Evolutionary conservation across 2,888 invertebrate genomes (phyloP).

Genomic region (Pollenia labialis): DNA sequence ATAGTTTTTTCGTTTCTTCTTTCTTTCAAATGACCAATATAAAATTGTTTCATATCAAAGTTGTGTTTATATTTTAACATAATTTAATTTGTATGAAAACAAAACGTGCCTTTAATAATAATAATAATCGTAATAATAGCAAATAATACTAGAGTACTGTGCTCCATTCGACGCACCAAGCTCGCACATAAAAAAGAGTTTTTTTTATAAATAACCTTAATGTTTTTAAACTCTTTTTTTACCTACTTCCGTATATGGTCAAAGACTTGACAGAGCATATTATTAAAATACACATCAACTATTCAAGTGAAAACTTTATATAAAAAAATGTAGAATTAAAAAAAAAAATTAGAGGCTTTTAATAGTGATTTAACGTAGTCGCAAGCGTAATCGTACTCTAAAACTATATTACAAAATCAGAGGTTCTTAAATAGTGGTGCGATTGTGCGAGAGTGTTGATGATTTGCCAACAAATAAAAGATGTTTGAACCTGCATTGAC

Average conservation of each 20-base stretch:
- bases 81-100: conserved; percentile 9
- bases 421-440: background rate
- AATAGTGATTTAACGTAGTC: conserved; percentile 34
- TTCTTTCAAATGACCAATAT: conserved; percentile 29
- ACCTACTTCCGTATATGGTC: conserved; percentile 66
- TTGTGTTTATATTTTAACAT: background rate
- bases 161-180: conserved; percentile 10
- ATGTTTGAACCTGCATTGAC: background rate
- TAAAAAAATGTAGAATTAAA: background rate
- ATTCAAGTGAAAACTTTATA: conserved; percentile 31
- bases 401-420: conserved; percentile 11
- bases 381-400: conserved; percentile 12
- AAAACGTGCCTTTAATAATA: conserved; percentile 59
- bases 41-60: conserved; percentile 5
- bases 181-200: conserved; percentile 5
- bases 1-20: conserved; percentile 11
- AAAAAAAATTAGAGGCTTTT: conserved; percentile 53
- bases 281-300: conserved; percentile 40
- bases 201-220: conserved; percentile 62
- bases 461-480: background rate
- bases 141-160: conserved; percentile 42
- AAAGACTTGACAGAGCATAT: conserved; percentile 21
- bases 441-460: background rate
- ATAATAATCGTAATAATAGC: conserved; percentile 53
- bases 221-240: conserved; percentile 51